Evolutionary conservation across 2,888 invertebrate species (phyloP).

Genomic region (Tetranychus piercei): DNA sequence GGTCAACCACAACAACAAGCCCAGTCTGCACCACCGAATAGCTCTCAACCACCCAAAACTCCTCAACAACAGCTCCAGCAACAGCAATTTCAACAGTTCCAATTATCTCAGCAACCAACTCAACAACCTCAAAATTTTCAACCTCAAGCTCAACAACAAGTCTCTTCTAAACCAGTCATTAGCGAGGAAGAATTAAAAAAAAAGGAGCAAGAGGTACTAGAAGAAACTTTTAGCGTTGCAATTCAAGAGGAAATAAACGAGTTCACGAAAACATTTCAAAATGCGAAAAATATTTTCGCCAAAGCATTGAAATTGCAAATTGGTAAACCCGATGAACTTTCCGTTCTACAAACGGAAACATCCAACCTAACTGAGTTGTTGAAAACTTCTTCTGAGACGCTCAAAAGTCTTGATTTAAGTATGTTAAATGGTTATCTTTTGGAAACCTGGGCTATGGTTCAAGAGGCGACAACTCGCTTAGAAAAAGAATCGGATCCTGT

Average conservation of each 20-base stretch:
- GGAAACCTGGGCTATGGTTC: conserved; percentile 32
- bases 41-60: background rate
- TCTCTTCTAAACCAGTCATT: background rate
- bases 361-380: background rate
- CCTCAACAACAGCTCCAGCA: background rate
- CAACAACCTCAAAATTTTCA: background rate
- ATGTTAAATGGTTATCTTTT: conserved; percentile 40
- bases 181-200: background rate
- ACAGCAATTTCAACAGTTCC: background rate
- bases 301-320: conserved; percentile 6
- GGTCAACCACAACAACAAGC: background rate
- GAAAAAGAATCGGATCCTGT: conserved; percentile 32
- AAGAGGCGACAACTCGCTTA: conserved; percentile 32
- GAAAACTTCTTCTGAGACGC: background rate
- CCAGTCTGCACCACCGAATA: background rate
- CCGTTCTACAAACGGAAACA: background rate
- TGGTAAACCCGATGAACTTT: background rate
- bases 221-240: conserved; percentile 9
- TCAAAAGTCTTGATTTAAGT: conserved; percentile 36
- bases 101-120: background rate
- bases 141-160: background rate
- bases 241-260: conserved; percentile 16
- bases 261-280: conserved; percentile 5
- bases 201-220: background rate
- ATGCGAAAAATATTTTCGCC: conserved; percentile 6